Percentiles rank a stretch among this genome's conserved stretches.
These are phyloP conservation scores for Craseonycteris thonglongyai DNA, from an alignment of 2,113 vertebrate species.

Conservation along the genomic window DNA sequence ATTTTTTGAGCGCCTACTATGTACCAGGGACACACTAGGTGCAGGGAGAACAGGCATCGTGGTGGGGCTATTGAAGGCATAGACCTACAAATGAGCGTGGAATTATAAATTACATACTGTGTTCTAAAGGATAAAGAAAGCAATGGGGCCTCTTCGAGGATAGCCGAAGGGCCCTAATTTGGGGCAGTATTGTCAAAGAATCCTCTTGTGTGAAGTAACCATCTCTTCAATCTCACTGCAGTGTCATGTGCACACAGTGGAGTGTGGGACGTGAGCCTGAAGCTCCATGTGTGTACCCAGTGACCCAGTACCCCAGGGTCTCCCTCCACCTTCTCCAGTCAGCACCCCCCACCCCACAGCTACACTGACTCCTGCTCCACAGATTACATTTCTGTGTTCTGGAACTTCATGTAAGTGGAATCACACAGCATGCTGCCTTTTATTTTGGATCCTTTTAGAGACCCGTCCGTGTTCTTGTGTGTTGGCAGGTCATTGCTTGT, in stretches of 20 bases:
- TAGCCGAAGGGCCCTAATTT: neutral
- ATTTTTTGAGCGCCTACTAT: neutral
- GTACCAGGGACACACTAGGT: neutral
- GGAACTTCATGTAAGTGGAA: neutral
- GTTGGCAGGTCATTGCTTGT: neutral
- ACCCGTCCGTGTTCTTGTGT: fast-evolving
- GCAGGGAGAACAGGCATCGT: neutral
- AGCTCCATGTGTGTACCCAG: neutral
- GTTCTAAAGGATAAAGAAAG: neutral
- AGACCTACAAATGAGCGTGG: neutral
- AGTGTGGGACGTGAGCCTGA: neutral
- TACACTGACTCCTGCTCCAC: fast-evolving
- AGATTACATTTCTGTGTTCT: neutral
- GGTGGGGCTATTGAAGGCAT: neutral
- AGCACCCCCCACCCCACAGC: neutral
- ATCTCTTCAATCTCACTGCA: neutral
- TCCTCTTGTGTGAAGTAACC: too few species aligned
- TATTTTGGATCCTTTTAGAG: neutral
- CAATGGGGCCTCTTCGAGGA: neutral
- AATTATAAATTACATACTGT: neutral
- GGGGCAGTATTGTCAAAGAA: neutral
- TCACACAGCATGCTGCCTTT: neutral
- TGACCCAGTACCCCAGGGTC: neutral
- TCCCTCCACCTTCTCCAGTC: neutral
- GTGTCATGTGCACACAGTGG: fast-evolving